phyloP scores from a whole-genome alignment of 2,797 vertebrate species.

The Crenichthys baileyi region DNA sequence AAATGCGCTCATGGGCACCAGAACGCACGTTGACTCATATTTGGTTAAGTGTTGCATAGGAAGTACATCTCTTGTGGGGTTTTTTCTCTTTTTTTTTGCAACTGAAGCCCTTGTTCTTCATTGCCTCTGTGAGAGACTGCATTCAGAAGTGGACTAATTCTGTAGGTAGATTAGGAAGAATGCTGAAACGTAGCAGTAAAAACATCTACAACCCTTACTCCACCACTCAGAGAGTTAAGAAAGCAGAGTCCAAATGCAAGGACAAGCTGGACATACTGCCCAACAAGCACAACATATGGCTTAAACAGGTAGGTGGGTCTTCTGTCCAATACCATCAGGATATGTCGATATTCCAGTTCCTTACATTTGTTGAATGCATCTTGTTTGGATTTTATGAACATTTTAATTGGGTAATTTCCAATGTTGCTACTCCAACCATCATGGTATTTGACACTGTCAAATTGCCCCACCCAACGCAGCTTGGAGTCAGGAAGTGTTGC shows the following conservation, averaged over 20 bases:
- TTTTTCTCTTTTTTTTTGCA: background rate
- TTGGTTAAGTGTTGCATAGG: constrained; percentile 13
- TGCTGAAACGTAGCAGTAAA: constrained; percentile 80
- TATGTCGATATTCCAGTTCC: background rate
- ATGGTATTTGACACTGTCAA: constrained; percentile 13
- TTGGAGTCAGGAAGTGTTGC: constrained; percentile 77
- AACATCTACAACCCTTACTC: constrained; percentile 85
- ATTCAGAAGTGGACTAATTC: background rate
- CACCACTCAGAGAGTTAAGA: constrained; percentile 74
- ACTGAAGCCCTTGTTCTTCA: background rate
- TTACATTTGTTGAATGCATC: background rate
- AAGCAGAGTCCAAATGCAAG: constrained; percentile 50
- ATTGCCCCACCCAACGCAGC: constrained; percentile 65
- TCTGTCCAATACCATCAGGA: background rate
- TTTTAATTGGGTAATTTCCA: background rate
- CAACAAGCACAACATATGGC: constrained; percentile 75
- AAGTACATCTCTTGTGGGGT: constrained; percentile 24
- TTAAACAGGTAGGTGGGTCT: constrained; percentile 84
- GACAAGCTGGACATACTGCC: constrained; percentile 81
- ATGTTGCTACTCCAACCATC: constrained; percentile 18
- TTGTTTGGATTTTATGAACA: background rate
- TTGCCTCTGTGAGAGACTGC: background rate
- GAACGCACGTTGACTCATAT: constrained; percentile 37
- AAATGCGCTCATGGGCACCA: background rate
- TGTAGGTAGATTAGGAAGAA: constrained; percentile 56